Evolutionary conservation across 2,888 invertebrate species (phyloP).

Genomic region (Eueremaeus valkanovi): DNA sequence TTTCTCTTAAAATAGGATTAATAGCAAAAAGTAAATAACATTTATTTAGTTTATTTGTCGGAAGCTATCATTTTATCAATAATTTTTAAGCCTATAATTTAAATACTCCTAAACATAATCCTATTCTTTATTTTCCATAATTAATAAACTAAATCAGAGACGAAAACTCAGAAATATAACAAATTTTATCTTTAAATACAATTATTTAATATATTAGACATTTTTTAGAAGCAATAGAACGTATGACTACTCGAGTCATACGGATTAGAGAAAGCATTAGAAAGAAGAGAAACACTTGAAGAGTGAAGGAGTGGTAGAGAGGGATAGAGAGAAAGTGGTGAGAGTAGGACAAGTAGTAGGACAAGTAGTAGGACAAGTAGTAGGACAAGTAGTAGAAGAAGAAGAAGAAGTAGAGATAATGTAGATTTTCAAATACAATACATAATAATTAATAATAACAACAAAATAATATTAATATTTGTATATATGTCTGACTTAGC

Average conservation of each 20-base stretch:
- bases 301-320: too few species aligned
- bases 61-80: slow-evolving; percentile 11
- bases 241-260: neutral
- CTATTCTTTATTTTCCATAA: neutral
- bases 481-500: slow-evolving; percentile 8
- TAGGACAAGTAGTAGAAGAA: neutral
- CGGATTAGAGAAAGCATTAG: too few species aligned
- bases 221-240: neutral
- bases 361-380: neutral
- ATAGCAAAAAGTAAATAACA: slow-evolving; percentile 12
- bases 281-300: too few species aligned
- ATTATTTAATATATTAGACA: slow-evolving; percentile 24
- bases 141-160: slow-evolving; percentile 18
- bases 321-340: too few species aligned
- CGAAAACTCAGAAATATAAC: slow-evolving; percentile 24
- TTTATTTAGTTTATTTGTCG: slow-evolving; percentile 17
- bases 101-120: neutral
- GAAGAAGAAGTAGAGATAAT: too few species aligned
- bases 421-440: too few species aligned
- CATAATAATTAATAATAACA: slow-evolving; percentile 27
- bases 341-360: neutral
- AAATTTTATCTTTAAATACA: slow-evolving; percentile 16
- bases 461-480: slow-evolving; percentile 18
- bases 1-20: neutral
- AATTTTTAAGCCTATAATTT: slow-evolving; percentile 13